Base-by-base conservation (phyloP, 2,888 invertebrate genomes). In the Diachrysia chrysitis region DNA sequence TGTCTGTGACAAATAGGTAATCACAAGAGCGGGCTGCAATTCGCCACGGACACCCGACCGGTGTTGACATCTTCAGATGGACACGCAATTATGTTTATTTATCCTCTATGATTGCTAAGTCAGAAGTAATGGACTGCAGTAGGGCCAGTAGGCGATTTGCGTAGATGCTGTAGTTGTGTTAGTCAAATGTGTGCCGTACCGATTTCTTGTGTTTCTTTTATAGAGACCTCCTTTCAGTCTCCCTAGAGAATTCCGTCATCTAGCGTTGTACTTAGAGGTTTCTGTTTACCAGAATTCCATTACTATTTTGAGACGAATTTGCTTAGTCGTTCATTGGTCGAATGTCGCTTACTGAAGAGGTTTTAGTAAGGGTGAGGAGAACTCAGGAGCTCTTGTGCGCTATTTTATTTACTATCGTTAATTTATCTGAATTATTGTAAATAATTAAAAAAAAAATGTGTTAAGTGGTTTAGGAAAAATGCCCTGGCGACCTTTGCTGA, bases 1-100 rank as follows among this genome's bases (percentile, higher is more conserved):
- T 78, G 76, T 82, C 86, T 87, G 89, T 87, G 84, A 82, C 91
- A 78, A 90, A 92, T 87, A 74, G 79, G 69, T 87, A 90, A 91
- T 90, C 76, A 82, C 71, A 73, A 71, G 71, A 69, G 63, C 25
- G 51, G 69, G 62, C 62, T 55, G 35, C 73, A 69, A 89, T 91
- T 89, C 79, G 88, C 68, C 74, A 73, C 86, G 78, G 83, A 71
- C 70, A 76, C 78, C 76, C 78, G 76, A 46, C 60, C 56, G 55
- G 48, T 67, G 78, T 71, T 78, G 83, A 86, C 83, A 82, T 81
- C 79, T 81, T 77, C 59, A 74, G 73, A 81, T 78, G 61, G 73
- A 73, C 70, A 69, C 59, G 67, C 73, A 67, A 82, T 75, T 73
- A 66, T 66, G 71, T 67, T 46, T 48, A 56, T 42, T 42, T 63